Percentiles rank a stretch among this genome's conserved stretches.
phyloP scores from a whole-genome alignment of 2,113 vertebrate genomes.

The Poeciliopsis turrubarensis region DNA sequence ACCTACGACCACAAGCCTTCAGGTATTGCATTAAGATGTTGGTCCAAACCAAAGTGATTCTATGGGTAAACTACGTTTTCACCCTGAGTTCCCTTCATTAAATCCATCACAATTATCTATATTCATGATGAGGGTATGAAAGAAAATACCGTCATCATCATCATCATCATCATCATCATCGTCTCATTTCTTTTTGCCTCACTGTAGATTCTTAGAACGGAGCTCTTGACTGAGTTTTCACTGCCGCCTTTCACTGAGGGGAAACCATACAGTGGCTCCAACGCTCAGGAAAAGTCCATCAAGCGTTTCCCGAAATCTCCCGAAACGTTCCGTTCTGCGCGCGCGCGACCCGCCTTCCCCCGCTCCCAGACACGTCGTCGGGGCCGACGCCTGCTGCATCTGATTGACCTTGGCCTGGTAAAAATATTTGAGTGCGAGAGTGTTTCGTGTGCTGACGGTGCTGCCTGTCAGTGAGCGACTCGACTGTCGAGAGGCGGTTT shows the following conservation, averaged over 20 bases:
- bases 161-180: slow-evolving; percentile 3
- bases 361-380: background rate
- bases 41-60: background rate
- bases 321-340: slow-evolving; percentile 34
- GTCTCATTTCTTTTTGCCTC: slow-evolving; percentile 7
- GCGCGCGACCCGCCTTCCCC: slow-evolving; percentile 14
- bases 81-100: too few relatives aligned
- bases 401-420: slow-evolving; percentile 67
- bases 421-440: slow-evolving; percentile 13
- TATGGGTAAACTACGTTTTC: background rate
- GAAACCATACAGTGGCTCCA: slow-evolving; percentile 23
- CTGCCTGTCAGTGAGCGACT: slow-evolving; percentile 56
- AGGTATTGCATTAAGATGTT: background rate
- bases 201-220: background rate
- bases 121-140: background rate
- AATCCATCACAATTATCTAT: too few relatives aligned
- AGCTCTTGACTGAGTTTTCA: slow-evolving; percentile 36
- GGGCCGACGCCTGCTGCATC: slow-evolving; percentile 30
- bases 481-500: slow-evolving; percentile 65
- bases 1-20: background rate
- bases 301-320: slow-evolving; percentile 38
- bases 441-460: slow-evolving; percentile 52
- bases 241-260: slow-evolving; percentile 21
- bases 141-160: background rate
- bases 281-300: slow-evolving; percentile 14